These are phyloP conservation scores for Ovis canadensis DNA, from an alignment of 2,113 vertebrate genomes.

Conservation along the genomic window DNA sequence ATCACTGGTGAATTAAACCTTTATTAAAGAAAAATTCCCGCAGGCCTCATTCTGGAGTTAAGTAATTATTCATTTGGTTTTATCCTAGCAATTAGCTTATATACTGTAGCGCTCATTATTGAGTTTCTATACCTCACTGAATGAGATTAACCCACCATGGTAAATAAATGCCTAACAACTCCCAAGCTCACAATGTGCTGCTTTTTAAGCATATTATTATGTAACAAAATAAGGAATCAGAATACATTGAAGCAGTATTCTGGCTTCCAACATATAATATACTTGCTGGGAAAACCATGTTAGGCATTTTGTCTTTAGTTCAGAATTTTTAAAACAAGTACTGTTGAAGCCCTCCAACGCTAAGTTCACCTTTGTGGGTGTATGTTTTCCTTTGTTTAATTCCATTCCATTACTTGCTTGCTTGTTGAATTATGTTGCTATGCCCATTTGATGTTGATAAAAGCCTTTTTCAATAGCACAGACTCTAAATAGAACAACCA, in stretches of 20 bases:
- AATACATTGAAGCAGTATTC: conserved; percentile 50
- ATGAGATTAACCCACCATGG: conserved; percentile 83
- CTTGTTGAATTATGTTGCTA: conserved; percentile 49
- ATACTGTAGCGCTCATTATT: conserved; percentile 85
- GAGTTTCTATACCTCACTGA: conserved; percentile 83
- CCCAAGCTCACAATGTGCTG: conserved; percentile 72
- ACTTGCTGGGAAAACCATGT: conserved; percentile 67
- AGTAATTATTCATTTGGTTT: conserved; percentile 90
- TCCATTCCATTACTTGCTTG: conserved; percentile 45
- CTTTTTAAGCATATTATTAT: conserved; percentile 75
- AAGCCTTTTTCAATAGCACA: conserved; percentile 46
- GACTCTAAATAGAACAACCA: conserved; percentile 36
- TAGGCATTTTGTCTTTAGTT: conserved; percentile 74
- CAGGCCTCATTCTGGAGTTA: conserved; percentile 87
- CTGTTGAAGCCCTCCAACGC: conserved; percentile 63
- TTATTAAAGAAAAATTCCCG: conserved; percentile 90
- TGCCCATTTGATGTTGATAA: conserved; percentile 41
- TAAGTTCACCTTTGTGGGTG: conserved; percentile 69
- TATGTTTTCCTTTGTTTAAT: conserved; percentile 66
- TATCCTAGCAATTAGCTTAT: conserved; percentile 88
- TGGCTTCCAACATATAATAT: conserved; percentile 54
- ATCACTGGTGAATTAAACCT: conserved; percentile 90
- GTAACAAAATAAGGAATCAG: conserved; percentile 57
- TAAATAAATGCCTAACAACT: conserved; percentile 82
- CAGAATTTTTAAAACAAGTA: conserved; percentile 58